Conservation (phyloP, 2,113 vertebrate genomes). For the Toxotes chatareus region DNA sequence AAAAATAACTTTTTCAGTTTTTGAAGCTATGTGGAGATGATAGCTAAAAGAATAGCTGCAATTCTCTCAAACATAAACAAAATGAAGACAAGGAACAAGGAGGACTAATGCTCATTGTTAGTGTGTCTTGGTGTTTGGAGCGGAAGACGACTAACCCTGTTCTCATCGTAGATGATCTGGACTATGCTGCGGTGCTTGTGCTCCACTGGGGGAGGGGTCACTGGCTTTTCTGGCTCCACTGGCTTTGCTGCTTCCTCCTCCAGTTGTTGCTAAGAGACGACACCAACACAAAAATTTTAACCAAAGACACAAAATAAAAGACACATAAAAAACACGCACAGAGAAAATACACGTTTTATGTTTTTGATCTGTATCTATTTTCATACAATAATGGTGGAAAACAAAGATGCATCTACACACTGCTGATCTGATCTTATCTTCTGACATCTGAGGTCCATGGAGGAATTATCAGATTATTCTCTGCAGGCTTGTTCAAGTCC, state of each 20-base stretch:
- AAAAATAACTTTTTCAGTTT: neutral
- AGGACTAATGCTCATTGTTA: neutral
- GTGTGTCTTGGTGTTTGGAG: slow-evolving; percentile 3
- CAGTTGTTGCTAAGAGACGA: slow-evolving; percentile 96
- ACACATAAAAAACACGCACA: slow-evolving; percentile 1
- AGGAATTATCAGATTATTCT: slow-evolving; percentile 38
- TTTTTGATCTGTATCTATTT: neutral
- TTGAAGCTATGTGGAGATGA: neutral
- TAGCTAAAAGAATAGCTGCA: neutral
- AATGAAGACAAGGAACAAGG: neutral
- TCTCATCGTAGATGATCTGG: slow-evolving; percentile 99
- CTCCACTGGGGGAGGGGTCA: slow-evolving; percentile 97
- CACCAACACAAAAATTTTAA: slow-evolving; percentile 63
- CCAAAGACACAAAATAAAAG: slow-evolving; percentile 24
- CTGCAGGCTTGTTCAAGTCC: slow-evolving; percentile 8
- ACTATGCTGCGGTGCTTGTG: slow-evolving; percentile 99
- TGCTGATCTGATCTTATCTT: slow-evolving; percentile 23
- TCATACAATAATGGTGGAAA: neutral
- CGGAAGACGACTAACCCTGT: slow-evolving; percentile 86
- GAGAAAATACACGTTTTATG: slow-evolving; percentile 3
- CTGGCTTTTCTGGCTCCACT: slow-evolving; percentile 95
- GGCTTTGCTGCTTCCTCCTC: slow-evolving; percentile 99
- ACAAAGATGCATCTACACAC: neutral
- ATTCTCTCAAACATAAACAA: neutral
- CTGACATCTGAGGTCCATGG: slow-evolving; percentile 13